Base-by-base conservation (phyloP, 2,888 invertebrate species). In the Parnassius orleans region DNA sequence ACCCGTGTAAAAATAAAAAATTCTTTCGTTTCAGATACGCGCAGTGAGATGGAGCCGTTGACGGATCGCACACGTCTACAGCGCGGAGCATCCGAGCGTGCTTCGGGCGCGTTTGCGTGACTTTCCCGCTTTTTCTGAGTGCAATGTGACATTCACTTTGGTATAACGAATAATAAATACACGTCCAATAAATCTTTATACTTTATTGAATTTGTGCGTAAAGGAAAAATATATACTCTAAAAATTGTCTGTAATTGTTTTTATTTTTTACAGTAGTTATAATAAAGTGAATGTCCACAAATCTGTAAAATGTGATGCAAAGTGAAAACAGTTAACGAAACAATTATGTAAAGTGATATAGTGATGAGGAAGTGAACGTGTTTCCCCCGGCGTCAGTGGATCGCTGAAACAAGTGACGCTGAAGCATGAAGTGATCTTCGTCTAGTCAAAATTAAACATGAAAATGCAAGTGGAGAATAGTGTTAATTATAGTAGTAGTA, bases 391-490 rank as follows among this genome's bases (percentile, higher is more conserved):
- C 65, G 61, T 50, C 44, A 57, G 60, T 53, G 10, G 42, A 15
- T 47, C 44, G 46, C 59, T 11, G 46, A 42, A 24, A 53, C 44
- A 57, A 62, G 62, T 69, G 68, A 66, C 56, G 57, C 33, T 55
- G 60, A 57, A 64, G 61, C 63, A 80, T 78, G 79, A 71, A 73
- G 76, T 83, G 79, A 79, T 69, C 65, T 15, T 19, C 54, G n/a
- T 68, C 70, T 72, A 72, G 72, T 71, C 72, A 74, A 67, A 46
- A 70, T 61, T 70, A 79, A 84, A 71, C 73, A 90, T 90, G 90
- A 90, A 90, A 72, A 90, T 90, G 81, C 90, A 90, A 80, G 87
- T 90, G 77, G 90, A 91, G 69, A 90, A 81, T 79, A 81, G 80
- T 77, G 83, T 90, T 67, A 83, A 79, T 76, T 90, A 90, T 79